phyloP scores from a whole-genome alignment of 2,797 vertebrate genomes.

The Protonibea diacanthus region DNA sequence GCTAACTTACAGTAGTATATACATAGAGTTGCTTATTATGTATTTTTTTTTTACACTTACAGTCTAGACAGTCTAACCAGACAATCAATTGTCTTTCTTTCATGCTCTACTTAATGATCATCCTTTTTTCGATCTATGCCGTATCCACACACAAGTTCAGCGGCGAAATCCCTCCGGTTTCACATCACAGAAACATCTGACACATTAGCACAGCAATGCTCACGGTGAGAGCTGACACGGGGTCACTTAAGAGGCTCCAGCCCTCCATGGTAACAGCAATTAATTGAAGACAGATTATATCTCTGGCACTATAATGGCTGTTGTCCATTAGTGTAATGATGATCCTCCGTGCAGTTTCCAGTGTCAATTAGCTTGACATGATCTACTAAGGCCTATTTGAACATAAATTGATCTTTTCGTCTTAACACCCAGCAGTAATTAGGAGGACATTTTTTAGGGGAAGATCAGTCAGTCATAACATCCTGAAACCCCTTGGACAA shows the following conservation, averaged over 20 bases:
- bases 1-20: neutral
- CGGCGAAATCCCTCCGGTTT: neutral
- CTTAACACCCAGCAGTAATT: slow-evolving; percentile 28
- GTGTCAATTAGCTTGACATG: slow-evolving; percentile 53
- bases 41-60: neutral
- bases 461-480: slow-evolving; percentile 18
- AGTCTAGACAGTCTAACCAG: slow-evolving; percentile 1
- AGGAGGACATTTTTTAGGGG: slow-evolving; percentile 29
- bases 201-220: neutral
- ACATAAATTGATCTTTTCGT: slow-evolving; percentile 58
- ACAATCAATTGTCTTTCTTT: neutral
- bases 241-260: slow-evolving; percentile 29
- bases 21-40: slow-evolving; percentile 4
- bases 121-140: neutral
- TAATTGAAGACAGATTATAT: slow-evolving; percentile 55
- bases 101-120: neutral
- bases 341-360: slow-evolving; percentile 40
- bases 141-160: neutral
- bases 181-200: neutral
- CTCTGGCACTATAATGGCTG: slow-evolving; percentile 36
- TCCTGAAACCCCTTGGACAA: slow-evolving; percentile 2
- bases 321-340: slow-evolving; percentile 55
- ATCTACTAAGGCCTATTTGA: slow-evolving; percentile 48
- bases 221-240: slow-evolving; percentile 26
- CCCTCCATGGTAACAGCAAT: slow-evolving; percentile 40